Evolutionary conservation across 2,888 invertebrate genomes (phyloP), one percentile per base, ranked within the genome.

Genomic region (Clanis bilineata): DNA sequence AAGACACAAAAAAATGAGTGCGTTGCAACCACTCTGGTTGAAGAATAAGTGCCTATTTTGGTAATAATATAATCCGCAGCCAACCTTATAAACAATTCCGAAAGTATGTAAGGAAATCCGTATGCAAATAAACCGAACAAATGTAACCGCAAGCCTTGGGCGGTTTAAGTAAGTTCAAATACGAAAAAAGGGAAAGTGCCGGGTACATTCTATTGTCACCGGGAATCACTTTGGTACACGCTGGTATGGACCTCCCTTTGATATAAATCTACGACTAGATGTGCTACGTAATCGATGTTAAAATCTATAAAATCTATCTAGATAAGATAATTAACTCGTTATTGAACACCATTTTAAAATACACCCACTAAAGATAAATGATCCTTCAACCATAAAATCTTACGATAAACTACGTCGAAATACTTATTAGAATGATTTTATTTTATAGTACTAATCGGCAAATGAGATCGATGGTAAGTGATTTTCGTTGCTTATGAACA

Each of bases 111-210:
- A 72, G 78, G 73, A 79, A 80, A 79, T 80, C 68, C 73, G 70
- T 69, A 73, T 77, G 77, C 79, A 83, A 85, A 82, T 78, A 82
- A 71, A 76, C 77, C 76, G 79, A 81, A 83, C 75, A 83, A 77
- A 77, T 80, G 79, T 76, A 77, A 79, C 81, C 78, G 73, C 80
- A 74, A 78, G 77, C 77, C 78, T 76, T 72, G 78, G 74, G 71
- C 69, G 79, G 80, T 85, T 85, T 85, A 86, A 90, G 88, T 87
- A 83, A 88, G 82, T 85, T 85, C 85, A 90, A 89, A 90, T 85
- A 90, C 73, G 82, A 83, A 88, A 85, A 86, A 86, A 85, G 80
- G 80, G 80, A 83, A 83, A 81, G 79, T 76, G 74, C 71, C 69
- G 66, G 66, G 64, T 67, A 66, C 67, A 68, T 71, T 61, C 70